Base-by-base conservation (phyloP, 2,888 invertebrate genomes). In the Rotaria magnacalcarata region DNA sequence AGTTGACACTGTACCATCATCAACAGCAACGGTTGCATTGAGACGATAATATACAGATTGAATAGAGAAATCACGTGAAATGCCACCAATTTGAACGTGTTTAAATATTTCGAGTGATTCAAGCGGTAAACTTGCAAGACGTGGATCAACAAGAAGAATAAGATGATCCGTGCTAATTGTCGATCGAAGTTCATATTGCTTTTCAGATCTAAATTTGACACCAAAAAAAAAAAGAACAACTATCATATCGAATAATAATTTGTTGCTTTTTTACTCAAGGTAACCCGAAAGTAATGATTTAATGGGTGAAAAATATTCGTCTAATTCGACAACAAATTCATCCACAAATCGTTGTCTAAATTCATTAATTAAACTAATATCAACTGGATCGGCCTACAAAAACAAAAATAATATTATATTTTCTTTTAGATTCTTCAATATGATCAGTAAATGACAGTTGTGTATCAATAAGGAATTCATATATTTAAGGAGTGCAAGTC, bases 11-110 rank as follows among this genome's bases (percentile, higher is more conserved):
- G 67, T 19, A 19, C 6, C 34, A 47, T 80, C 80, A 47, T 80
- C 80, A 10, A 80, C 1, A 34, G 14, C 24, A 47, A 80, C 10
- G 47, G 7, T 80, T 47, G 47, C 10, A 80, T 47, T 47, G 7
- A 80, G 47, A 43, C 80, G 43, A 47, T 80, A 14, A 14, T 80
- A 80, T 11, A 80, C 3, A 1, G 80, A 80, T 80, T 80, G 80
- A n/a, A 80, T 47, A 4, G 80, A 80, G 16, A 80, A 80, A 80
- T 80, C 80, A n/a, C 80, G 47, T 80, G 80, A 80, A 5, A 80
- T 80, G 10, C 43, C 47, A 11, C 80, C 47, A 34, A 80, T 80
- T 80, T 80, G 80, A 43, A 80, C 80, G 11, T 80, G 80, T 80
- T 34, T 41, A 24, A 80, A 80, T 47, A 80, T 80, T 10, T 80